These are phyloP conservation scores for Neocloeon triangulifer DNA, from an alignment of 1,140 invertebrate species.

Conservation along the genomic window DNA sequence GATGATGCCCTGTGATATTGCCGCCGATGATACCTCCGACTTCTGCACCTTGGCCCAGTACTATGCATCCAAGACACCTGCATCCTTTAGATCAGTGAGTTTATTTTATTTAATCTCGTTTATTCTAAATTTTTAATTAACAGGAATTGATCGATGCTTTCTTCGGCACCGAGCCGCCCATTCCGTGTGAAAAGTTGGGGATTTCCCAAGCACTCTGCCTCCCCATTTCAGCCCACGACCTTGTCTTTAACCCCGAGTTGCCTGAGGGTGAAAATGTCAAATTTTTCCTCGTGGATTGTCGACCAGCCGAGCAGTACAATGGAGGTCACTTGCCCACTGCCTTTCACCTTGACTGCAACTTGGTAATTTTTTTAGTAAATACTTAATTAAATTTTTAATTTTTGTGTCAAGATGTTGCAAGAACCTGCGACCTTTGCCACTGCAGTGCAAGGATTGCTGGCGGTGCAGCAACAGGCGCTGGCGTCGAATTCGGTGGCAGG, in stretches of 20 bases:
- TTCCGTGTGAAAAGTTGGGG: slow-evolving; percentile 1
- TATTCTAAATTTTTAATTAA: slow-evolving; percentile 5
- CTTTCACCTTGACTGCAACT: slow-evolving; percentile 91
- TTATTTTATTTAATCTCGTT: neutral
- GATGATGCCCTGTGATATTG: slow-evolving; percentile 60
- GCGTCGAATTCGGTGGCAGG: slow-evolving; percentile 70
- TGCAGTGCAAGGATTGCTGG: slow-evolving; percentile 79
- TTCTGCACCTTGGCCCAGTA: slow-evolving; percentile 91
- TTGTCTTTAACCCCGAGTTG: slow-evolving; percentile 50
- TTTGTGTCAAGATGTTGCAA: slow-evolving; percentile 63
- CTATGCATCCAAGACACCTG: slow-evolving; percentile 77
- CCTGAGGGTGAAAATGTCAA: slow-evolving; percentile 37
- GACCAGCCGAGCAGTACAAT: slow-evolving; percentile 92
- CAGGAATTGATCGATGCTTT: slow-evolving; percentile 22
- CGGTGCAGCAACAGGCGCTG: slow-evolving; percentile 72
- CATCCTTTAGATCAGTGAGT: slow-evolving; percentile 58
- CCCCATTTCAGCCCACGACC: slow-evolving; percentile 71
- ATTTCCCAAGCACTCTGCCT: slow-evolving; percentile 79
- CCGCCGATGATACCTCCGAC: slow-evolving; percentile 87
- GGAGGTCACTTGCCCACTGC: slow-evolving; percentile 88
- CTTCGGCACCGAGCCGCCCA: slow-evolving; percentile 17
- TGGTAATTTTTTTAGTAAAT: no score
- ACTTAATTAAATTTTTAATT: no score
- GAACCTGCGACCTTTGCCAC: slow-evolving; percentile 85
- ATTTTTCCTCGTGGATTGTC: slow-evolving; percentile 94